A percentile compares a stretch with the other conserved stretches of the same genome.
Conservation (phyloP, 2,888 invertebrate genomes). For the Aromia moschata region DNA sequence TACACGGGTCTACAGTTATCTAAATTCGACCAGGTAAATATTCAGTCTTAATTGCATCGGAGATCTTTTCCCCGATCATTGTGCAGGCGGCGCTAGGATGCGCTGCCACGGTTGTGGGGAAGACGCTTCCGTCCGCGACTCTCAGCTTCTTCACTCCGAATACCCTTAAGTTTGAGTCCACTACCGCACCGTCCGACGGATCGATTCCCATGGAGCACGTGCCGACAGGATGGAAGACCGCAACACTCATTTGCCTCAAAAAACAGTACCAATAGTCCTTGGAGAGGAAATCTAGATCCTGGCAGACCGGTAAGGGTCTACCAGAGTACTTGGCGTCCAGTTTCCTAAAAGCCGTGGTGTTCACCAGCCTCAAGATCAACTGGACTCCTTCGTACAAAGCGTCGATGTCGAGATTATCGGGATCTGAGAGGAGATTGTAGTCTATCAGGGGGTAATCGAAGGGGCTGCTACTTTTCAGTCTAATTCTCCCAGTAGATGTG, state of each 20-base stretch:
- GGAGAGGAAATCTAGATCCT: conserved; percentile 62
- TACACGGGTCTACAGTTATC: no score
- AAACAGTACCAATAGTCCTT: conserved; percentile 77
- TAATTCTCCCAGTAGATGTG: conserved; percentile 70
- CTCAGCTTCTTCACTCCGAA: conserved; percentile 68
- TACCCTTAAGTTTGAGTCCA: conserved; percentile 70
- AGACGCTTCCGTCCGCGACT: conserved; percentile 73
- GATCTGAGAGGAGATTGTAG: conserved; percentile 71
- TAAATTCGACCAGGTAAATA: no score
- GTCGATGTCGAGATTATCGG: conserved; percentile 61
- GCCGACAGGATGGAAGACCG: conserved; percentile 65
- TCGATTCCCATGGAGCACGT: conserved; percentile 67
- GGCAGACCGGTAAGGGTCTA: conserved; percentile 60
- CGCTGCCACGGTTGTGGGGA: conserved; percentile 69
- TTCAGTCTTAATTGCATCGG: conserved; percentile 69
- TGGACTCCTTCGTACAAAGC: conserved; percentile 65
- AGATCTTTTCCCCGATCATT: conserved; percentile 76
- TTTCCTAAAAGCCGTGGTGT: conserved; percentile 65
- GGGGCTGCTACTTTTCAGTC: conserved; percentile 38
- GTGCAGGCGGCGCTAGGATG: conserved; percentile 74
- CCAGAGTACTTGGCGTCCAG: conserved; percentile 60
- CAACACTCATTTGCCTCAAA: conserved; percentile 46
- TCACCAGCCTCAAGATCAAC: conserved; percentile 59
- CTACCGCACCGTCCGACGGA: conserved; percentile 68
- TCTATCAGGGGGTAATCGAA: conserved; percentile 67